Base-by-base conservation (phyloP, 30 jellyfish, hydroid and myxozoan species). In the Pelagia noctiluca region DNA sequence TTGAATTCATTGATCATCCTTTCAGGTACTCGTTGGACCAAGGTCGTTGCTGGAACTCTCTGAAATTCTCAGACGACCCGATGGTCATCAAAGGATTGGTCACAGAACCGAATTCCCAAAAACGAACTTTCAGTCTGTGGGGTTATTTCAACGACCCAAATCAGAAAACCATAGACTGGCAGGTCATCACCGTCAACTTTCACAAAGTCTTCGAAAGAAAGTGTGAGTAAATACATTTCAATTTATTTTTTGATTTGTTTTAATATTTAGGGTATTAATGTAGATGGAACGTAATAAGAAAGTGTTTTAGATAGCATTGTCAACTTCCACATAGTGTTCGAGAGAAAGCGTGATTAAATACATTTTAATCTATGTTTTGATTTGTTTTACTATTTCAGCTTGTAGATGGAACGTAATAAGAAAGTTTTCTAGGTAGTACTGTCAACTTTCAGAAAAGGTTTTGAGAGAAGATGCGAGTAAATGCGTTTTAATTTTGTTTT, bases 41-140 rank as follows among this genome's bases (percentile, higher is more conserved):
- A 60, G 99, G 99, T 5, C 82, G 86, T 12, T 85, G 99, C 53
- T 93, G 99, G 99, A 57, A 75, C 24, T 50, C 67, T 2, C 24
- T 84, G 66, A 70, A 82, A 35, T 93, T 93, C 81, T 66, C 93
- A 0, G 90, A 82, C 46, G 89, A 83, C 35, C 94, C 90, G 19
- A 48, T 91, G 54, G 42, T 53, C 29, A 79, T 93, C 19, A 67
- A 85, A 63, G 99, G 97, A 1, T 72, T 93, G 21, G 90, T 87
- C 57, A 87, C 99, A 13, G 99, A 93, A 54, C 97, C 97, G 22
- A 82, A 78, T 72, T 80, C 99, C 4, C 71, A 53, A 33, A 82
- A 81, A 32, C 23, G 97, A 62, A 34, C 89, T 0, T 93, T 93
- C 76, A 87, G 97, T 63, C 37, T 93, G 22, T 93, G 99, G 99